A percentile compares a stretch with the other conserved stretches of the same genome.
phyloP scores from a whole-genome alignment of 2,888 invertebrate species.

The Tortrix viridana region DNA sequence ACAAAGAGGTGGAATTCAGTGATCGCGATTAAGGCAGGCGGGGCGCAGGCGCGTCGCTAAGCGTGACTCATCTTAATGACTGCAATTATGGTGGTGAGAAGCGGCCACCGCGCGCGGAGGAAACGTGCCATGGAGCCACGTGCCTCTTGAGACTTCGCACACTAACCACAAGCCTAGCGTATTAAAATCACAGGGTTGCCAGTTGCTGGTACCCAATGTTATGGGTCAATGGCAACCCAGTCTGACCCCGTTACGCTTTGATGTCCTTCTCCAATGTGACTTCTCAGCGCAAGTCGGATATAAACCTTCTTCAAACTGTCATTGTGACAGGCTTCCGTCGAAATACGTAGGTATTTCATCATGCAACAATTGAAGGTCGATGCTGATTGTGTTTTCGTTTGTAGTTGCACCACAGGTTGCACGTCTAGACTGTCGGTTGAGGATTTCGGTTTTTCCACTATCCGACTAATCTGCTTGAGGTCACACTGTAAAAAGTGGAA shows the following conservation, averaged over 20 bases:
- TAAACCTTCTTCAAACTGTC: constrained; percentile 45
- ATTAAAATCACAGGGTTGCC: too few species aligned
- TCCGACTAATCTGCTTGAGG: constrained; percentile 60
- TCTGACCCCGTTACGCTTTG: constrained; percentile 41
- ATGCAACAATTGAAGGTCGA: constrained; percentile 66
- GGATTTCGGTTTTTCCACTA: constrained; percentile 65
- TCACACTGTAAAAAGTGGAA: constrained; percentile 65
- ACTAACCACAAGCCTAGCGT: constrained; percentile 17
- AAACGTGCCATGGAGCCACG: constrained; percentile 67
- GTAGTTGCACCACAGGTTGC: constrained; percentile 63
- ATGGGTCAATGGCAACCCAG: constrained; percentile 22
- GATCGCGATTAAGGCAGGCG: constrained; percentile 71
- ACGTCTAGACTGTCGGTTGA: constrained; percentile 50
- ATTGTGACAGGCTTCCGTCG: constrained; percentile 45
- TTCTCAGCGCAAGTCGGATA: constrained; percentile 37
- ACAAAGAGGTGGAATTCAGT: constrained; percentile 45
- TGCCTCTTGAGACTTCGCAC: constrained; percentile 50
- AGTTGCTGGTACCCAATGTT: too few species aligned
- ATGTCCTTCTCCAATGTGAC: constrained; percentile 43
- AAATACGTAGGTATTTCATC: constrained; percentile 44
- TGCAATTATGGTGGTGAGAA: constrained; percentile 73
- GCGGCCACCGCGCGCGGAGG: constrained; percentile 56
- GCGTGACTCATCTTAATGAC: constrained; percentile 82
- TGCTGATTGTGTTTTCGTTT: constrained; percentile 59
- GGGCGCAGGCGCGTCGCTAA: constrained; percentile 71